These are phyloP conservation scores for Heliconius sara DNA, from an alignment of 2,888 invertebrate genomes.

Conservation along the genomic window DNA sequence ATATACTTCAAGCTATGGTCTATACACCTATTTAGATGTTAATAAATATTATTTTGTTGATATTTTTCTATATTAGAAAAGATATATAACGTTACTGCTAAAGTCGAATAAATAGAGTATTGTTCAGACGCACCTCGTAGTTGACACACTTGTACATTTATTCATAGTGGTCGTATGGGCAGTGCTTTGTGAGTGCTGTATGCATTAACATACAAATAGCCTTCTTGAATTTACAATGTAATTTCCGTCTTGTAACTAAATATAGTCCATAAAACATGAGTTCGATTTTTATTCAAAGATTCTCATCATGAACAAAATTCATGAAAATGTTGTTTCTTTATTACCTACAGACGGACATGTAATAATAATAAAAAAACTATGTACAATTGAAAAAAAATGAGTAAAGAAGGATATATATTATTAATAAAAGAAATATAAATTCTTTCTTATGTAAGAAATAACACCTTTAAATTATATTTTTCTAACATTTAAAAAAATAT, in stretches of 20 bases:
- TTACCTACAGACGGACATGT: too few species aligned
- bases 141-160: conserved; percentile 29
- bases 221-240: conserved; percentile 36
- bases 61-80: too few species aligned
- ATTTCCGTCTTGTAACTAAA: conserved; percentile 31
- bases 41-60: too few species aligned
- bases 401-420: too few species aligned
- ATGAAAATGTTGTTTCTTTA: not conserved
- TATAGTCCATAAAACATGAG: conserved; percentile 28
- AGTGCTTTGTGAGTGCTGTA: conserved; percentile 35
- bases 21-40: too few species aligned
- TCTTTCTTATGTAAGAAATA: too few species aligned
- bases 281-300: conserved; percentile 17
- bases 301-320: not conserved
- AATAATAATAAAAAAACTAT: too few species aligned
- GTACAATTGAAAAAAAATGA: too few species aligned
- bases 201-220: conserved; percentile 34
- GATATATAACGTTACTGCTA: not conserved
- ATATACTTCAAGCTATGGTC: too few species aligned
- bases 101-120: conserved; percentile 6
- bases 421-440: too few species aligned
- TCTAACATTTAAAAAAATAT: not conserved
- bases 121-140: not conserved
- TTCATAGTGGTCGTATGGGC: conserved; percentile 27
- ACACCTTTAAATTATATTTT: too few species aligned